Evolutionary conservation across 2,888 invertebrate genomes (phyloP).

Genomic region (Archips xylosteana): DNA sequence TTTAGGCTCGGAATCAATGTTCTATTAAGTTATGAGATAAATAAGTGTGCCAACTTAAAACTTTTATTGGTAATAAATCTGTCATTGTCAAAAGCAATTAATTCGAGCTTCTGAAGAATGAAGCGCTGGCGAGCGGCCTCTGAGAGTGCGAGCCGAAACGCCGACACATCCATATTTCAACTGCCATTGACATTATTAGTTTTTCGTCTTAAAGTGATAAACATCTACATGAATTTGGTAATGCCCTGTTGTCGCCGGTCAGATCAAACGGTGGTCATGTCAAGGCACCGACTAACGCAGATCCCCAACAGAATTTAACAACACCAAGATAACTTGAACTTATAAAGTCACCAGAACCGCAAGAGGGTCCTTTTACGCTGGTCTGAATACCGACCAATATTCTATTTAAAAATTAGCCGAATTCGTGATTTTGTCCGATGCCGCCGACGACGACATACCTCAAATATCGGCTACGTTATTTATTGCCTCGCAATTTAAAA

Average conservation of each 20-base stretch:
- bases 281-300: slow-evolving; percentile 1
- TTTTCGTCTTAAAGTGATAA: slow-evolving; percentile 79
- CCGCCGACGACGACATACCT: slow-evolving; percentile 71
- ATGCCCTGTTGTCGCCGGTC: slow-evolving; percentile 63
- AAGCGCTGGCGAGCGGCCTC: slow-evolving; percentile 28
- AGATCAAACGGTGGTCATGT: slow-evolving; percentile 64
- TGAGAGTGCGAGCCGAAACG: slow-evolving; percentile 11
- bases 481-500: slow-evolving; percentile 71
- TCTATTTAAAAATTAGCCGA: slow-evolving; percentile 71
- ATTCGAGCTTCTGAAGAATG: slow-evolving; percentile 32
- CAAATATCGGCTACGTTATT: slow-evolving; percentile 74
- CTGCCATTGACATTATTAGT: slow-evolving; percentile 72
- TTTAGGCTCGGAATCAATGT: too few species aligned
- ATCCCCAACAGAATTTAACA: slow-evolving; percentile 3
- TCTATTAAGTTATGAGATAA: not conserved
- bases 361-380: slow-evolving; percentile 55
- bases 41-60: slow-evolving; percentile 3
- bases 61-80: slow-evolving; percentile 30
- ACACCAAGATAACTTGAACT: slow-evolving; percentile 6
- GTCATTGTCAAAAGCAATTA: slow-evolving; percentile 33
- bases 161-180: slow-evolving; percentile 45
- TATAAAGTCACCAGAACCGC: slow-evolving; percentile 51
- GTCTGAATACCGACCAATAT: slow-evolving; percentile 63
- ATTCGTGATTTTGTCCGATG: slow-evolving; percentile 58
- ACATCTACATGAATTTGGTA: slow-evolving; percentile 79